These are phyloP conservation scores for Agrochola litura DNA, from an alignment of 2,888 invertebrate species.

Conservation along the genomic window DNA sequence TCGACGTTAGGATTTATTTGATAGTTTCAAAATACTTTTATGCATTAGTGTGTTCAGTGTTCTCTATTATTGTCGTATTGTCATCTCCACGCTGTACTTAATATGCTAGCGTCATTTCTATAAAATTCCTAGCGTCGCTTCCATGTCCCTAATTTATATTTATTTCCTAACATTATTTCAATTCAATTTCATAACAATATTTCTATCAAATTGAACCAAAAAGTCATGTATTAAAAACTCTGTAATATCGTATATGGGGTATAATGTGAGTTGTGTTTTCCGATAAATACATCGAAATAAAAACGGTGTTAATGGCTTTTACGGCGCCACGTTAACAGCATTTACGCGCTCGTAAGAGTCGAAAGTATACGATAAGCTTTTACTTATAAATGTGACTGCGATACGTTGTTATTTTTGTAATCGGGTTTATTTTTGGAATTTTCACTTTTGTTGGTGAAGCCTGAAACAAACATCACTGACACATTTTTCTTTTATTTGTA, in stretches of 20 bases:
- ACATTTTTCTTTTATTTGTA: background rate
- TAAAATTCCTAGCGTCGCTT: background rate
- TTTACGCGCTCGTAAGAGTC: conserved; percentile 61
- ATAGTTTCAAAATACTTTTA: no score
- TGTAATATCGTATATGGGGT: conserved; percentile 19
- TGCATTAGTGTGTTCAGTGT: no score
- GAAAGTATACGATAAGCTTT: conserved; percentile 64
- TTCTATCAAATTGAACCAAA: background rate
- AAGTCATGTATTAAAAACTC: conserved; percentile 24
- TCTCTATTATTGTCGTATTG: no score
- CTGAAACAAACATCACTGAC: background rate
- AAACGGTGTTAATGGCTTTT: conserved; percentile 65
- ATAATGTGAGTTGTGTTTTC: conserved; percentile 52
- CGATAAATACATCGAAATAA: conserved; percentile 67
- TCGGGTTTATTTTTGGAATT: conserved; percentile 31
- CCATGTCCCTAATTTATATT: no score
- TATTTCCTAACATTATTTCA: no score
- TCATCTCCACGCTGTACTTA: no score
- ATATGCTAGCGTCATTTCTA: background rate
- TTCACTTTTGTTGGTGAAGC: background rate
- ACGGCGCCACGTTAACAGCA: conserved; percentile 66
- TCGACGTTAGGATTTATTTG: no score
- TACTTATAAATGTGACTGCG: conserved; percentile 61
- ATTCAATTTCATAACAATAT: background rate
- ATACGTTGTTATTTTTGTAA: conserved; percentile 49